Conservation (phyloP, 2,888 invertebrate genomes). For the Drosophila affinis region DNA sequence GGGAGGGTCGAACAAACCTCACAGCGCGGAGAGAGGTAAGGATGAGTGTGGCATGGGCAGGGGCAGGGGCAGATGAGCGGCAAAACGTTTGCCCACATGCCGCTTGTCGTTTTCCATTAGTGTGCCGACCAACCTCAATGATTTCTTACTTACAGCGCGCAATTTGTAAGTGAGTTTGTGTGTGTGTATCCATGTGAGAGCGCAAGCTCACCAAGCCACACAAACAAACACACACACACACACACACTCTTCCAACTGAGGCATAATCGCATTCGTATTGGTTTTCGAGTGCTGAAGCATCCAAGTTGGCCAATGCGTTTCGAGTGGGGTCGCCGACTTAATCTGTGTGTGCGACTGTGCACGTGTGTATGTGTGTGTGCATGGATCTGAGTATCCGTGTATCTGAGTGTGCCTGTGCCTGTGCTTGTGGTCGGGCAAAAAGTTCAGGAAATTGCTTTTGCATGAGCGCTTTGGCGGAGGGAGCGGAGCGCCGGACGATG, state of each 20-base stretch:
- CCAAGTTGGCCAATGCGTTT: conserved; percentile 62
- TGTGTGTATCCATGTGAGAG: conserved; percentile 47
- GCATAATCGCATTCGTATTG: conserved; percentile 74
- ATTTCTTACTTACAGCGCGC: conserved; percentile 75
- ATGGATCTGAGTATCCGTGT: conserved; percentile 1
- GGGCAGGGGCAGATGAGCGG: conserved; percentile 13
- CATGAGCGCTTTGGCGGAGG: conserved; percentile 66
- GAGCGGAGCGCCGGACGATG: conserved; percentile 27
- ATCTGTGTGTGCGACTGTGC: conserved; percentile 12
- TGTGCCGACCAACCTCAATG: conserved; percentile 77
- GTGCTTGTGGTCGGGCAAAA: conserved; percentile 56
- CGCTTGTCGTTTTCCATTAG: conserved; percentile 79
- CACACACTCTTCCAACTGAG: conserved; percentile 29
- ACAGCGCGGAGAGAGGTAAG: too few species aligned
- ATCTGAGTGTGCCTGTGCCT: conserved; percentile 30
- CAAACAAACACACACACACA: conserved; percentile 14
- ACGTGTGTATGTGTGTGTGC: conserved; percentile 21
- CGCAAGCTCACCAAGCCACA: conserved; percentile 6
- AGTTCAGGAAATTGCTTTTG: conserved; percentile 80
- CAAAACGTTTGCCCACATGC: conserved; percentile 70
- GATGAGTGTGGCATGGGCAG: background rate
- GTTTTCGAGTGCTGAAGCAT: conserved; percentile 57
- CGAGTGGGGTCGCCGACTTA: conserved; percentile 48
- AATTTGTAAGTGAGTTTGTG: conserved; percentile 55
- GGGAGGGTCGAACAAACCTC: too few species aligned